Conservation (phyloP, 2,888 invertebrate genomes). For the Tipula lateralis region DNA sequence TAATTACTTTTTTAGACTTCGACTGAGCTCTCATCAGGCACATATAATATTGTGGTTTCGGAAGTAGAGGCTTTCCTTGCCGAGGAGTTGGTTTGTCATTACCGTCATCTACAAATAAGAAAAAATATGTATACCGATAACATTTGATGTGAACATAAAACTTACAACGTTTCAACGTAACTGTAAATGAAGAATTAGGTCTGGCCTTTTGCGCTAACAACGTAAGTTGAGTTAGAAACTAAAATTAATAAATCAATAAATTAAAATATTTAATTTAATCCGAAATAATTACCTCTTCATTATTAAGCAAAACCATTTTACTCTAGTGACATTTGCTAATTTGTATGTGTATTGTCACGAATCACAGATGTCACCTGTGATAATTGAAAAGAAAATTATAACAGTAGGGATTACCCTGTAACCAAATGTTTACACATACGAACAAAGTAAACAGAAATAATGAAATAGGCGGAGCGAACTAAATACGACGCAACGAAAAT, state of each 20-base stretch:
- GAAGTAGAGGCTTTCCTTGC: conserved; percentile 59
- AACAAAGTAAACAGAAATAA: too few relatives aligned
- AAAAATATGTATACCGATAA: conserved; percentile 31
- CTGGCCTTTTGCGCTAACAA: conserved; percentile 84
- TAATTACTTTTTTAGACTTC: conserved; percentile 51
- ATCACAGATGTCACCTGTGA: too few relatives aligned
- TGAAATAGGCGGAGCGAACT: too few relatives aligned
- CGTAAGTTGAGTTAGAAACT: conserved; percentile 80
- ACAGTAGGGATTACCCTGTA: too few relatives aligned
- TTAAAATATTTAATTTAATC: background rate
- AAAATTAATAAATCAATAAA: conserved; percentile 45
- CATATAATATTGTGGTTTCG: conserved; percentile 62
- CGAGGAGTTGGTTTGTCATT: conserved; percentile 69
- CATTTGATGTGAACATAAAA: conserved; percentile 38
- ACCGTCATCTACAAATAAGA: conserved; percentile 73
- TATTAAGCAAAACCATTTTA: conserved; percentile 48
- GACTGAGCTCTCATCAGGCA: conserved; percentile 83
- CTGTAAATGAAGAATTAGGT: conserved; percentile 68
- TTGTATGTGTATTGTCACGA: too few relatives aligned
- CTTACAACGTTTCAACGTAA: conserved; percentile 94
- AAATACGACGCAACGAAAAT: too few relatives aligned
- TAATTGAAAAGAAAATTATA: too few relatives aligned
- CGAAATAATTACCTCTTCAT: conserved; percentile 36
- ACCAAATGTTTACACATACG: too few relatives aligned
- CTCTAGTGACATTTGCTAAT: too few relatives aligned